phyloP scores from a whole-genome alignment of 64 coral and sea anemone species.

The Montipora efflorescens region DNA sequence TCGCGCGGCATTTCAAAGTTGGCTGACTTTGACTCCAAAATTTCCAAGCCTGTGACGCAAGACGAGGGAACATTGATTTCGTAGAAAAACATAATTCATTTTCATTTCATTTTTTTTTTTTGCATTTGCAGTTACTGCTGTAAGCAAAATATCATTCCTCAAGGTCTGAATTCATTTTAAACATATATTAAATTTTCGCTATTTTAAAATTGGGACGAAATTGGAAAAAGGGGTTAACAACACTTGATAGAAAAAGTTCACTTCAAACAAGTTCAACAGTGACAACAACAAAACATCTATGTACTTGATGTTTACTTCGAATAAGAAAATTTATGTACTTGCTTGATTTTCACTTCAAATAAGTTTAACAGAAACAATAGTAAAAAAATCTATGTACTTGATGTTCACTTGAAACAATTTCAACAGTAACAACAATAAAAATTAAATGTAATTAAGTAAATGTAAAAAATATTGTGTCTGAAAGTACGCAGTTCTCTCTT shows the following conservation, averaged over 20 bases:
- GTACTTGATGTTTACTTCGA: not conserved
- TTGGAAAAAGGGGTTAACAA: slow-evolving; percentile 1
- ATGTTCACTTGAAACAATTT: too few species aligned
- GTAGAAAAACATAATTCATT: not conserved
- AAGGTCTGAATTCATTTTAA: not conserved
- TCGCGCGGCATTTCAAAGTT: too few species aligned
- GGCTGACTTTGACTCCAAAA: too few species aligned
- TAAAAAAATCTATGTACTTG: too few species aligned
- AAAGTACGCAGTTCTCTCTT: too few species aligned
- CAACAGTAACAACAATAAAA: too few species aligned
- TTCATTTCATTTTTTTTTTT: slow-evolving; percentile 5
- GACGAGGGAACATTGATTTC: slow-evolving; percentile 3
- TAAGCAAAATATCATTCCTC: not conserved
- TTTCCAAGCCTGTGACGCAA: not conserved
- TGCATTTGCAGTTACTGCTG: not conserved
- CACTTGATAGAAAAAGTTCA: not conserved
- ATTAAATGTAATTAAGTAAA: too few species aligned
- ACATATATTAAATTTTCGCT: not conserved
- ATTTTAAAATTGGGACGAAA: not conserved
- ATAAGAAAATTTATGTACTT: slow-evolving; percentile 6
- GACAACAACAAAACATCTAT: slow-evolving; percentile 3
- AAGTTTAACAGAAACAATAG: not conserved
- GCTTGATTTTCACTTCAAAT: not conserved
- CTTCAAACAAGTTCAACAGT: slow-evolving; percentile 15
- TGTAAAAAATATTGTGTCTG: too few species aligned